phyloP scores from a whole-genome alignment of 2,113 vertebrate species.

The Miniopterus natalensis region DNA sequence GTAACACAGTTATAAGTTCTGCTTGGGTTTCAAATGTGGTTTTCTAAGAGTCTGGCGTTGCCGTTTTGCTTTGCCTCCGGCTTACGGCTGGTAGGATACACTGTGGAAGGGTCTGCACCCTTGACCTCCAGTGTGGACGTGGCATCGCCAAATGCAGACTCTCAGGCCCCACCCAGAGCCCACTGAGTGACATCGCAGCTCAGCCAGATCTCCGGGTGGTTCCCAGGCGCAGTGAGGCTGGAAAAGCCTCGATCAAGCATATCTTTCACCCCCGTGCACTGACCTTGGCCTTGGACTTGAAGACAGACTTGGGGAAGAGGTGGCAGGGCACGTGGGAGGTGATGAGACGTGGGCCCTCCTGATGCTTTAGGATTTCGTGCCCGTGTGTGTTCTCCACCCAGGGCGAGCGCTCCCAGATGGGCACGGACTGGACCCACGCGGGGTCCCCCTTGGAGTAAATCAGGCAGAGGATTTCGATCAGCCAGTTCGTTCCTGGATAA shows the following conservation, averaged over 20 bases:
- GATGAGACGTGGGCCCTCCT: conserved; percentile 77
- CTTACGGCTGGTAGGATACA: background rate
- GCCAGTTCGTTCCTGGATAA: conserved; percentile 86
- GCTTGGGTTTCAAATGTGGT: background rate
- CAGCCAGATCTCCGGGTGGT: background rate
- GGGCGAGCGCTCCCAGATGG: conserved; percentile 88
- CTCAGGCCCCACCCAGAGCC: background rate
- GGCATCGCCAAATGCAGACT: background rate
- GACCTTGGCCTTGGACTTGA: conserved; percentile 86
- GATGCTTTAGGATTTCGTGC: fast-evolving
- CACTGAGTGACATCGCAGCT: background rate
- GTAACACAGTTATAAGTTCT: background rate
- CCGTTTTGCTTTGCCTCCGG: background rate
- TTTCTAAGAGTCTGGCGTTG: background rate
- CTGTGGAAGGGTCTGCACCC: background rate
- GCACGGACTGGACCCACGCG: conserved; percentile 84
- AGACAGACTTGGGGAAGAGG: conserved; percentile 86
- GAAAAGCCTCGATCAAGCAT: background rate
- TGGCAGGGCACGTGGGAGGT: conserved; percentile 85
- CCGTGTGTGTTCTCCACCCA: background rate
- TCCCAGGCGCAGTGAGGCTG: background rate
- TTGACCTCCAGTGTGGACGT: fast-evolving
- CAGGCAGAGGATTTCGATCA: conserved; percentile 89
- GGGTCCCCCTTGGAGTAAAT: conserved; percentile 88
- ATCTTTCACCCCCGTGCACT: background rate